phyloP scores from a whole-genome alignment of 2,888 invertebrate genomes.

The Eristalinus aeneus region DNA sequence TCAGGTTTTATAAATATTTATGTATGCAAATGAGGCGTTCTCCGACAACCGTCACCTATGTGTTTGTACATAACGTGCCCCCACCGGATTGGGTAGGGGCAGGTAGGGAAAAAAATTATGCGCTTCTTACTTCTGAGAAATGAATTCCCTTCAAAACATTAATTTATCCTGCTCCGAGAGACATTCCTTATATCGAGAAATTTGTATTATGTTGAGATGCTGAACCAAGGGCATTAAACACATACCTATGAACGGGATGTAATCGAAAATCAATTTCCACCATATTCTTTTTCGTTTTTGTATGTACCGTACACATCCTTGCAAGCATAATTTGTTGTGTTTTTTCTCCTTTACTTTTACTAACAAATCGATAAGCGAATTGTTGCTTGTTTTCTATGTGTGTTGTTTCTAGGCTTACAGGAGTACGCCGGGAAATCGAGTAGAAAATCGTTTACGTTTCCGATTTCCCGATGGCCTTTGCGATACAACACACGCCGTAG shows the following conservation, averaged over 20 bases:
- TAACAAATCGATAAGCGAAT: not conserved
- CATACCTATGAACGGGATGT: conserved; percentile 23
- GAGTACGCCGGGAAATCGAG: conserved; percentile 26
- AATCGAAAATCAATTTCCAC: conserved; percentile 53
- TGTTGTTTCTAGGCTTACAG: not conserved
- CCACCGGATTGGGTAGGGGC: not conserved
- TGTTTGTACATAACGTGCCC: not conserved
- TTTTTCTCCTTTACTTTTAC: not conserved
- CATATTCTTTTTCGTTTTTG: conserved; percentile 18
- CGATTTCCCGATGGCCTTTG: conserved; percentile 37
- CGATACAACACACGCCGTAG: conserved; percentile 16
- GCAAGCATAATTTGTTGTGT: not conserved
- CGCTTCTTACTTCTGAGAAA: not conserved
- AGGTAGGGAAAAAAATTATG: not conserved
- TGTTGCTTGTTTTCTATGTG: conserved; percentile 16
- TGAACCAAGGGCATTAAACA: conserved; percentile 22
- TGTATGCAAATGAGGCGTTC: conserved; percentile 40
- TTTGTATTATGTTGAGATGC: conserved; percentile 8
- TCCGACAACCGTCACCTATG: conserved; percentile 6
- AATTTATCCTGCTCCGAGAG: not conserved
- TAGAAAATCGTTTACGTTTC: conserved; percentile 48
- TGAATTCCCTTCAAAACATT: not conserved
- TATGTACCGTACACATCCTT: not conserved
- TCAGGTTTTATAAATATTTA: conserved; percentile 36
- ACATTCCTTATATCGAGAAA: not conserved